phyloP scores from a whole-genome alignment of 2,888 invertebrate species.

The Dichetophora obliterata region DNA sequence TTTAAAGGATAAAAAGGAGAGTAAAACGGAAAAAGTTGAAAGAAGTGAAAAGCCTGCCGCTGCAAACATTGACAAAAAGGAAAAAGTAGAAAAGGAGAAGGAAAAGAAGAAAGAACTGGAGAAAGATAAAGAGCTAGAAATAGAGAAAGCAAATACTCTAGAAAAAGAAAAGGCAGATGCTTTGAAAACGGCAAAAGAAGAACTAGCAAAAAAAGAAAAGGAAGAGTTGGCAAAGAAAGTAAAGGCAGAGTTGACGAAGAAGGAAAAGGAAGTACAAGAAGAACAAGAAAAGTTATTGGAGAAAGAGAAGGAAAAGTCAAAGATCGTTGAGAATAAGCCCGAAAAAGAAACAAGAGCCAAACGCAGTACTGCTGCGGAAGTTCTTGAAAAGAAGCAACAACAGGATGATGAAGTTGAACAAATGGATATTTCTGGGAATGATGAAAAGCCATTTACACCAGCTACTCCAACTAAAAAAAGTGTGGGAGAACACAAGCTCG shows the following conservation, averaged over 20 bases:
- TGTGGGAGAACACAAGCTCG: not conserved
- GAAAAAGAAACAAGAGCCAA: conserved; percentile 34
- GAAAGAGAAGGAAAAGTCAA: conserved; percentile 26
- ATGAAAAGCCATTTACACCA: not conserved
- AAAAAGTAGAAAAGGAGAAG: conserved; percentile 21
- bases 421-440: conserved; percentile 8
- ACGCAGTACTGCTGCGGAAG: conserved; percentile 34
- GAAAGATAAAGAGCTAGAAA: conserved; percentile 41
- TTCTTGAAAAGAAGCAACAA: conserved; percentile 38
- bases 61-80: conserved; percentile 24
- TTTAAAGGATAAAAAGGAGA: conserved; percentile 47
- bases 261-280: not conserved
- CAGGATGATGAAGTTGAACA: conserved; percentile 26
- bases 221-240: not conserved
- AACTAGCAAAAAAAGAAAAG: conserved; percentile 28
- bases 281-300: conserved; percentile 32
- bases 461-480: conserved; percentile 8
- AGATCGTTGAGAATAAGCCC: conserved; percentile 31
- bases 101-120: conserved; percentile 46
- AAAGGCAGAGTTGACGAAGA: not conserved
- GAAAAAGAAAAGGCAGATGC: conserved; percentile 39
- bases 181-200: conserved; percentile 35
- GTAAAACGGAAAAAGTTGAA: conserved; percentile 40
- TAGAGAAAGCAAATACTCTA: conserved; percentile 41
- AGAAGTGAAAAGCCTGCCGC: conserved; percentile 15